Evolutionary conservation across 2,888 invertebrate genomes (phyloP).

Genomic region (Tanytarsus gracilentus): DNA sequence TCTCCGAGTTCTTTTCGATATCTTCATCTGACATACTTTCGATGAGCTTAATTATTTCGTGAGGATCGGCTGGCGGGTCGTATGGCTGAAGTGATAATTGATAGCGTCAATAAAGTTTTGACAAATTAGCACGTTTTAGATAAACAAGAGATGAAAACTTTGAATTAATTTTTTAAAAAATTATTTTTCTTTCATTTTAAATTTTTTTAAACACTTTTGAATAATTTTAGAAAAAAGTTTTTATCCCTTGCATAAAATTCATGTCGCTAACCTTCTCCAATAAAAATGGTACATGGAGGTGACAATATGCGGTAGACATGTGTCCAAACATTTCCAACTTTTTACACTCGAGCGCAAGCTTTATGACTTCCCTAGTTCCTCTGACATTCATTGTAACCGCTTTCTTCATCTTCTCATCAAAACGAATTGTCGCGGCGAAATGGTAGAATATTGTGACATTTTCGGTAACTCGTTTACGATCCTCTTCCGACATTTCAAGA

Average conservation of each 20-base stretch:
- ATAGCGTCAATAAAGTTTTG: neutral
- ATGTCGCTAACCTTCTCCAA: conserved; percentile 60
- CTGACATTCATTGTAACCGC: conserved; percentile 88
- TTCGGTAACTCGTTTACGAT: conserved; percentile 54
- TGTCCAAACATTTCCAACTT: conserved; percentile 67
- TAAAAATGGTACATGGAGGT: conserved; percentile 69
- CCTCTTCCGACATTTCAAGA: conserved; percentile 58
- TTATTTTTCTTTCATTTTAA: too few relatives aligned
- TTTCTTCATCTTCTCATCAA: conserved; percentile 78
- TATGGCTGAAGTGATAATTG: conserved; percentile 49
- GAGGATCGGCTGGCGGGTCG: conserved; percentile 69
- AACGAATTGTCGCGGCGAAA: conserved; percentile 60
- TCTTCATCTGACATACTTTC: conserved; percentile 72
- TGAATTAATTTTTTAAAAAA: too few relatives aligned
- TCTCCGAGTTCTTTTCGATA: conserved; percentile 53
- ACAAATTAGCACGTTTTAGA: too few relatives aligned
- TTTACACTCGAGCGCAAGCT: conserved; percentile 68
- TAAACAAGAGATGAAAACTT: too few relatives aligned
- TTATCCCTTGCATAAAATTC: too few relatives aligned
- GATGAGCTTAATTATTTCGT: conserved; percentile 62
- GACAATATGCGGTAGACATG: conserved; percentile 86
- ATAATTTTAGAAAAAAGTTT: too few relatives aligned
- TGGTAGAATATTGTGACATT: conserved; percentile 82
- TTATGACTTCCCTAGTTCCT: conserved; percentile 80
- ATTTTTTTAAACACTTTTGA: too few relatives aligned